These are phyloP conservation scores for Hydractinia echinata DNA, from an alignment of 30 jellyfish, hydroid and myxozoan genomes.

Conservation along the genomic window DNA sequence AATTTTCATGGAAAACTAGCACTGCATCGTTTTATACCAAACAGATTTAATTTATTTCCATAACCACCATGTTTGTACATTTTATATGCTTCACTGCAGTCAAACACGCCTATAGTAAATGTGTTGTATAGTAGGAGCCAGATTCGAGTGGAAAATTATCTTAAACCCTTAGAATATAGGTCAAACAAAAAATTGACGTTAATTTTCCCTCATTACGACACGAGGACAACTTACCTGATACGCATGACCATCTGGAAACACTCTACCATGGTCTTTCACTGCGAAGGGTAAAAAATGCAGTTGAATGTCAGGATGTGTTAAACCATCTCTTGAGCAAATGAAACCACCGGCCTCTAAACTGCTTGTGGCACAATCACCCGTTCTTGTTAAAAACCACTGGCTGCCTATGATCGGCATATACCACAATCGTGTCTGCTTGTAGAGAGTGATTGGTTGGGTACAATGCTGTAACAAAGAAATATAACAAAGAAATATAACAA, in stretches of 20 bases:
- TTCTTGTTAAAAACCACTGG: slow-evolving; percentile 65
- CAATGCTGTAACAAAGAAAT: slow-evolving; percentile 55
- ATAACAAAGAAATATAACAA: background rate
- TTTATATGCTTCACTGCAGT: too few relatives aligned
- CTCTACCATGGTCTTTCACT: slow-evolving; percentile 81
- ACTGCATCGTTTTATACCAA: too few relatives aligned
- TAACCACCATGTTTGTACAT: too few relatives aligned
- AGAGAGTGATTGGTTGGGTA: slow-evolving; percentile 77
- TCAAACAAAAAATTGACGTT: too few relatives aligned
- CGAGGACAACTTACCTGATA: slow-evolving; percentile 52
- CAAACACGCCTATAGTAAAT: too few relatives aligned
- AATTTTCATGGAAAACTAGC: too few relatives aligned
- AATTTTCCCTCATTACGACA: background rate
- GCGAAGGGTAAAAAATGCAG: slow-evolving; percentile 89
- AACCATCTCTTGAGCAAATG: slow-evolving; percentile 70
- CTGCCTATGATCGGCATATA: slow-evolving; percentile 78
- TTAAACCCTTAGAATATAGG: too few relatives aligned
- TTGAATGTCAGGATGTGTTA: slow-evolving; percentile 80
- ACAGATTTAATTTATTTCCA: too few relatives aligned
- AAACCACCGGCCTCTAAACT: slow-evolving; percentile 92
- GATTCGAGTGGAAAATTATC: too few relatives aligned
- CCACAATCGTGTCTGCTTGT: slow-evolving; percentile 68
- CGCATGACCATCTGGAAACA: slow-evolving; percentile 81
- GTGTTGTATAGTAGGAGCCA: too few relatives aligned
- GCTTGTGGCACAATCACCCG: slow-evolving; percentile 83